Evolutionary conservation across 2,797 vertebrate species (phyloP).

Genomic region (Siniperca obscura): DNA sequence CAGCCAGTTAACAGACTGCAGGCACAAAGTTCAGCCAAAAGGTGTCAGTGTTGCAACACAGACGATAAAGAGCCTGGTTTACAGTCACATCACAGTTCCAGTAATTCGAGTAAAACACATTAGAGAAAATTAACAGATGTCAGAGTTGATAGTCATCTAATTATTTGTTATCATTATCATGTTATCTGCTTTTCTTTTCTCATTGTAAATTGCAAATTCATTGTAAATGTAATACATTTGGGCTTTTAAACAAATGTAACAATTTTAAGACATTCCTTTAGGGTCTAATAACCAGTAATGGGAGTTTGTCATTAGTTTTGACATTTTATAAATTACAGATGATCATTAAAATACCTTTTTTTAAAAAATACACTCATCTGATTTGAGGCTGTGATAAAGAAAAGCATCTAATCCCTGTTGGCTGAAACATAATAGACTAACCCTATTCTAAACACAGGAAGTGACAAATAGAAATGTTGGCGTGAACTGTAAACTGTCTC

Average conservation of each 20-base stretch:
- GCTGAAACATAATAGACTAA: not conserved
- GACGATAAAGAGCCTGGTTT: not conserved
- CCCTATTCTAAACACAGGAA: conserved; percentile 22
- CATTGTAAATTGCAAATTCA: not conserved
- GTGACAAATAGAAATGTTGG: conserved; percentile 4
- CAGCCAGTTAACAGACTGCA: not conserved
- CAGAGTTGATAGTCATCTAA: not conserved
- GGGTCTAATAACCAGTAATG: not conserved
- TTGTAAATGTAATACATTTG: not conserved
- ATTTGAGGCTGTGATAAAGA: not conserved
- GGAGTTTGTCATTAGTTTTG: not conserved
- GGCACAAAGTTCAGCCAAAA: conserved; percentile 52
- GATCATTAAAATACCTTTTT: not conserved
- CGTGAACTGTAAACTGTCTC: conserved; percentile 22
- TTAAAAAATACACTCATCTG: not conserved
- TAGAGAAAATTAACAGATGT: not conserved
- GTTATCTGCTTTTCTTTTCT: not conserved
- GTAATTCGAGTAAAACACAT: not conserved
- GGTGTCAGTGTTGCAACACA: conserved; percentile 58
- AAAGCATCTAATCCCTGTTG: not conserved
- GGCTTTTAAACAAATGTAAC: not conserved
- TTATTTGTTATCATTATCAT: not conserved
- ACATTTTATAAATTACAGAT: not conserved
- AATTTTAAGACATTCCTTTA: not conserved
- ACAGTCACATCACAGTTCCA: not conserved